phyloP scores from a whole-genome alignment of 2,888 invertebrate genomes.

The Lasioglossum calceatum region DNA sequence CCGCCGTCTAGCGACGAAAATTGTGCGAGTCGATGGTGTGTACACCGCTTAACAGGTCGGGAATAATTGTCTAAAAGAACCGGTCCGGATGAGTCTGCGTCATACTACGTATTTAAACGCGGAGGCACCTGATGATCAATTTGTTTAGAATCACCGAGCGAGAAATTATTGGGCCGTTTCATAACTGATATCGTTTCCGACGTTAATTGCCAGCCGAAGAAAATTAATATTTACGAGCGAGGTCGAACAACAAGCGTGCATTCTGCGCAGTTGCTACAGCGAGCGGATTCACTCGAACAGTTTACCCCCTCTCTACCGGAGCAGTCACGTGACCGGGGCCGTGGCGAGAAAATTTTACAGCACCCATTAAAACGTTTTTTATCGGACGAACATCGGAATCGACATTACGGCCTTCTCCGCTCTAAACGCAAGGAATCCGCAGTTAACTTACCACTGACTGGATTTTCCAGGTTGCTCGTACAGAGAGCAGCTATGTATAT shows the following conservation, averaged over 20 bases:
- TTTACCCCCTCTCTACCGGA: too few species aligned
- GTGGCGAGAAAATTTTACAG: too few species aligned
- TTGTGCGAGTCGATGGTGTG: neutral
- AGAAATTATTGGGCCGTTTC: neutral
- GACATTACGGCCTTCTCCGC: too few species aligned
- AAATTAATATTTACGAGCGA: neutral
- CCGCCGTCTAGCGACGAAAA: too few species aligned
- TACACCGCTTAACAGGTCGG: conserved; percentile 41
- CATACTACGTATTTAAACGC: neutral
- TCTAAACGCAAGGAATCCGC: too few species aligned
- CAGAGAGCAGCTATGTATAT: neutral
- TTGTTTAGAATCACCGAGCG: neutral
- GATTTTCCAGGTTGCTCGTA: neutral
- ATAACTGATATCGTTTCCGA: neutral
- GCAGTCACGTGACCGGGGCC: too few species aligned
- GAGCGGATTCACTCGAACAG: too few species aligned
- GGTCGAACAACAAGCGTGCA: neutral
- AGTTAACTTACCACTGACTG: too few species aligned
- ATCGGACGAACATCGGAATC: neutral
- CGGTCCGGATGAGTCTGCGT: conserved; percentile 33
- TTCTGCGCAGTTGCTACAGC: neutral
- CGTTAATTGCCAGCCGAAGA: neutral
- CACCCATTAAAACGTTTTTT: neutral
- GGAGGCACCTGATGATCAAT: neutral
- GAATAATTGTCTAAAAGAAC: conserved; percentile 55